Evolutionary conservation across 2,797 vertebrate species (phyloP).

Genomic region (Mormyrus proboscirostris): DNA sequence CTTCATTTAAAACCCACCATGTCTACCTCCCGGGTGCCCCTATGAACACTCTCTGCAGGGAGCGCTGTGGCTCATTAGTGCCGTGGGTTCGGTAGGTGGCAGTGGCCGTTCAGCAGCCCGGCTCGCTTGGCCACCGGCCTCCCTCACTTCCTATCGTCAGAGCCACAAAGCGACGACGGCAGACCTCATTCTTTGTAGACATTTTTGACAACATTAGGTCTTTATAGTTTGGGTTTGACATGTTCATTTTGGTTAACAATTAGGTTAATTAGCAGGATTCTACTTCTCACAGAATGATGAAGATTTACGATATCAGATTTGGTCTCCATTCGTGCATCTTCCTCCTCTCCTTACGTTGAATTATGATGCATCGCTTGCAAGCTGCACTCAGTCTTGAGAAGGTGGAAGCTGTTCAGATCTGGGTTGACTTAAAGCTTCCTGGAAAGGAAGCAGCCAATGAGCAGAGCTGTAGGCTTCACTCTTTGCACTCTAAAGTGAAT

Average conservation of each 20-base stretch:
- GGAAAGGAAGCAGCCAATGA: background rate
- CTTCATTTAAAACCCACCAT: conserved; percentile 8
- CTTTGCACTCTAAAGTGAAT: background rate
- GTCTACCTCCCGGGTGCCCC: background rate
- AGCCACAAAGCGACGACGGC: conserved; percentile 43
- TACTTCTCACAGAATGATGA: background rate
- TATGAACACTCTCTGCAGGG: background rate
- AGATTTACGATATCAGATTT: background rate
- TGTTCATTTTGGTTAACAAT: background rate
- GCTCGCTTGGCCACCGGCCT: conserved; percentile 24
- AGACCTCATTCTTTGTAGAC: background rate
- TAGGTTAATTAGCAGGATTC: background rate
- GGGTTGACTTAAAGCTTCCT: background rate
- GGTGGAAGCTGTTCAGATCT: conserved; percentile 13
- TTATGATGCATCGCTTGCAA: conserved; percentile 32
- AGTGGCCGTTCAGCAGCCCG: background rate
- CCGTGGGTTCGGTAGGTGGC: background rate
- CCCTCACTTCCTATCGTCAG: conserved; percentile 9
- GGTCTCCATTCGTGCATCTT: background rate
- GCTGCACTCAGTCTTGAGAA: conserved; percentile 35
- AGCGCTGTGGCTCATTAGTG: background rate
- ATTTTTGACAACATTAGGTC: background rate
- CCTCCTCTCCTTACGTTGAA: background rate
- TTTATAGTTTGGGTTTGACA: background rate
- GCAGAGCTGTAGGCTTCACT: background rate